A percentile compares a stretch with the other conserved stretches of the same genome.
phyloP scores from a whole-genome alignment of 37 sponge, comb jelly and placozoan genomes.

The Oopsacas minuta region DNA sequence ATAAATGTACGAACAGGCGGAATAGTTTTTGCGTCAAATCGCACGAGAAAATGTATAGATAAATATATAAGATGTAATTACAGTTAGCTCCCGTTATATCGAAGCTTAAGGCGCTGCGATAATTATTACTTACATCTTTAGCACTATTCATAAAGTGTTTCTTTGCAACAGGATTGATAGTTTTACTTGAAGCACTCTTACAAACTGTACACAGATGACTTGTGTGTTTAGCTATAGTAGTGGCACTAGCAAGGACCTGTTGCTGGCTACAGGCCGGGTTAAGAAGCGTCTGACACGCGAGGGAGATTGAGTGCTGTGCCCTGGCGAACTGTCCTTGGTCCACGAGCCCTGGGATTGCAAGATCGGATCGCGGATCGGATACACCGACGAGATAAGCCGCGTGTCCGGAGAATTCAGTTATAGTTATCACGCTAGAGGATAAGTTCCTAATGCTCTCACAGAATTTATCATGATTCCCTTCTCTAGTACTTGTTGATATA shows the following conservation, averaged over 20 bases:
- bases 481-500: neutral
- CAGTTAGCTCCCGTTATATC: neutral
- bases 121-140: constrained; percentile 57
- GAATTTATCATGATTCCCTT: neutral
- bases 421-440: neutral
- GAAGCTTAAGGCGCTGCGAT: too few species aligned
- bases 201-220: constrained; percentile 89
- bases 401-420: constrained; percentile 12
- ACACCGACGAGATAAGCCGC: constrained; percentile 90
- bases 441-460: neutral
- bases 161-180: constrained; percentile 92
- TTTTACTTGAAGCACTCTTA: constrained; percentile 77
- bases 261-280: constrained; percentile 52
- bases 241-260: constrained; percentile 88
- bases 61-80: too few species aligned
- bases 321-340: constrained; percentile 74
- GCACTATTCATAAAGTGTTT: constrained; percentile 94
- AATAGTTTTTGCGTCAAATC: too few species aligned
- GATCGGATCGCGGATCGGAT: constrained; percentile 73
- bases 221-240: constrained; percentile 94
- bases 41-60: too few species aligned
- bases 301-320: constrained; percentile 60
- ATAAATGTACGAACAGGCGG: too few species aligned
- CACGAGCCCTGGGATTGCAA: constrained; percentile 71
- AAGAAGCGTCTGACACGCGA: constrained; percentile 67